A percentile compares a stretch with the other conserved stretches of the same genome.
Evolutionary conservation across 2,888 invertebrate species (phyloP).

Genomic region (Eupithecia tripunctaria): DNA sequence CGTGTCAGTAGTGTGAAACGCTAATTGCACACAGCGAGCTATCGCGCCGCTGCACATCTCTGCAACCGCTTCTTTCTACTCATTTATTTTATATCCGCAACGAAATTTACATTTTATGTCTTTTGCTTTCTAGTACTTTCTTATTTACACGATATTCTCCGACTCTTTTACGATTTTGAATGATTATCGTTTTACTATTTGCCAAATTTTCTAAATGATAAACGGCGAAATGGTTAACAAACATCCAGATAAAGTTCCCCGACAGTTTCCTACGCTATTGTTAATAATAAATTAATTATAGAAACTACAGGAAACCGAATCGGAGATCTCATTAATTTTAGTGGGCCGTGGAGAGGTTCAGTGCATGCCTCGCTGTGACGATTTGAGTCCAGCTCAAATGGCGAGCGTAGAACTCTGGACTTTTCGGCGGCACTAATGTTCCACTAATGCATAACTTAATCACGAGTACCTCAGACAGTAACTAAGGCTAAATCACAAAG

Average conservation of each 20-base stretch:
- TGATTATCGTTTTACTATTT: conserved; percentile 30
- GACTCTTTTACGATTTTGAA: conserved; percentile 8
- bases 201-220: conserved; percentile 47
- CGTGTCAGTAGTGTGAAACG: conserved; percentile 84
- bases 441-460: conserved; percentile 64
- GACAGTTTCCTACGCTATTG: conserved; percentile 79
- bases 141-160: conserved; percentile 1
- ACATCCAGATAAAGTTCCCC: conserved; percentile 78
- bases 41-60: conserved; percentile 64
- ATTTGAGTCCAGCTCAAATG: conserved; percentile 84
- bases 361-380: conserved; percentile 77
- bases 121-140: conserved; percentile 20
- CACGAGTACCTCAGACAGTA: conserved; percentile 78
- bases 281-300: conserved; percentile 84
- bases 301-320: conserved; percentile 84
- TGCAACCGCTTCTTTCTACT: conserved; percentile 54
- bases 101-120: conserved; percentile 24
- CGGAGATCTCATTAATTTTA: conserved; percentile 79
- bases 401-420: conserved; percentile 73
- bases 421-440: conserved; percentile 67
- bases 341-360: conserved; percentile 76
- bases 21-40: conserved; percentile 76
- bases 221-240: conserved; percentile 65
- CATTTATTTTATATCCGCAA: conserved; percentile 46
- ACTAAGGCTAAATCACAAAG: conserved; percentile 84